Percentiles rank a stretch among this genome's conserved stretches.
Evolutionary conservation across 2,113 vertebrate genomes (phyloP).

Genomic region (Puffinus mauretanicus): DNA sequence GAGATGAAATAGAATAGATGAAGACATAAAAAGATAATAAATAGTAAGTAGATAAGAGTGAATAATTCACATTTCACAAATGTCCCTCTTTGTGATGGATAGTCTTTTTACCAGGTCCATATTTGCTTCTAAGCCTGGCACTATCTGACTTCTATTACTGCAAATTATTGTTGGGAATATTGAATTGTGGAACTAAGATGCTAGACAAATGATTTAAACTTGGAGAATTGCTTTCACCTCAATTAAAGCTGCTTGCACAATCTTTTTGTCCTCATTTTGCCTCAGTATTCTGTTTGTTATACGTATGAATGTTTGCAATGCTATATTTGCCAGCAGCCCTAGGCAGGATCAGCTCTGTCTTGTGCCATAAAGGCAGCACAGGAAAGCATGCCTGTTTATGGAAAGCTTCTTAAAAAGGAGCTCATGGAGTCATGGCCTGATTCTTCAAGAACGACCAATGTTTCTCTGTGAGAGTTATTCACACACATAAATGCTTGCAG

Average conservation of each 20-base stretch:
- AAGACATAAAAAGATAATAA: slow-evolving; percentile 8
- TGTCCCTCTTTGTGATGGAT: not conserved
- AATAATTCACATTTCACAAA: slow-evolving; percentile 9
- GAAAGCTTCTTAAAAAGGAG: not conserved
- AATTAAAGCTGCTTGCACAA: not conserved
- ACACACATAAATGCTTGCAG: not conserved
- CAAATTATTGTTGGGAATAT: not conserved
- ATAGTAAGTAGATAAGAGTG: not conserved
- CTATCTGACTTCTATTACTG: not conserved
- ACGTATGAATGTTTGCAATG: not conserved
- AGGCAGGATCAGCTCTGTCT: not conserved
- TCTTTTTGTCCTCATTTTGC: not conserved
- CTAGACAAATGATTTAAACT: not conserved
- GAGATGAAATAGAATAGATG: not conserved
- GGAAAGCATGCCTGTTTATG: not conserved
- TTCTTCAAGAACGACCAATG: not conserved
- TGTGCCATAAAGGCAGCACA: not conserved
- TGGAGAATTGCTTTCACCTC: not conserved
- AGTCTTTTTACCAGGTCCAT: not conserved
- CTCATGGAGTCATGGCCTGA: not conserved
- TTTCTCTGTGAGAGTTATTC: not conserved
- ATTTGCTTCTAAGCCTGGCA: not conserved
- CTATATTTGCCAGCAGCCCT: not conserved
- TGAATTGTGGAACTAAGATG: not conserved
- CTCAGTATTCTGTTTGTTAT: not conserved